phyloP scores from a whole-genome alignment of 2,797 vertebrate species.

The Karalla daura region DNA sequence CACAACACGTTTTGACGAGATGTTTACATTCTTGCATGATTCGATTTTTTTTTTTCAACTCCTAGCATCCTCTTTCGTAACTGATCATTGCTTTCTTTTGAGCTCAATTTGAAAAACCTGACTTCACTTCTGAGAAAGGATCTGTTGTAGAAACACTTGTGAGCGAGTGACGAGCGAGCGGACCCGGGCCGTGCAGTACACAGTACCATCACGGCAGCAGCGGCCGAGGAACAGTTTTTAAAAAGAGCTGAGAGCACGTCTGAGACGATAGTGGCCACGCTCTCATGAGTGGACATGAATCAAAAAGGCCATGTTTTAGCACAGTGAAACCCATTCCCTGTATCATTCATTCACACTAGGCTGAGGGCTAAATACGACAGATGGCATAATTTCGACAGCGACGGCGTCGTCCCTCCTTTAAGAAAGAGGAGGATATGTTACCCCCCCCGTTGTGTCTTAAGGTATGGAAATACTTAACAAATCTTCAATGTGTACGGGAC shows the following conservation, averaged over 20 bases:
- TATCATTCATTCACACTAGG: constrained; percentile 40
- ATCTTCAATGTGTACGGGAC: constrained; percentile 45
- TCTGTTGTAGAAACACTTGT: constrained; percentile 29
- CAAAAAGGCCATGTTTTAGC: constrained; percentile 46
- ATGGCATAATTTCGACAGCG: constrained; percentile 35
- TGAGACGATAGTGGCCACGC: constrained; percentile 22
- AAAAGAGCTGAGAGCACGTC: constrained; percentile 47
- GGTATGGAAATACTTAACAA: constrained; percentile 54
- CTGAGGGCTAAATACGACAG: constrained; percentile 36
- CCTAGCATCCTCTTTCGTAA: constrained; percentile 12
- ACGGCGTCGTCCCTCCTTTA: constrained; percentile 34
- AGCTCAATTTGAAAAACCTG: constrained; percentile 53
- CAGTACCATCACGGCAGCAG: constrained; percentile 75
- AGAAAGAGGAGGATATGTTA: constrained; percentile 40
- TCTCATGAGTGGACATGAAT: constrained; percentile 34
- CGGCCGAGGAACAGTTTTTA: constrained; percentile 41
- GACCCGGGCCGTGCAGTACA: constrained; percentile 74
- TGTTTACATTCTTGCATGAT: constrained; percentile 10
- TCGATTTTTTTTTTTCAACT: constrained; percentile 27
- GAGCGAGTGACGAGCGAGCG: too few species aligned
- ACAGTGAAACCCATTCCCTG: constrained; percentile 45
- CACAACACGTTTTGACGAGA: constrained; percentile 50
- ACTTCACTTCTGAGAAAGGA: constrained; percentile 36
- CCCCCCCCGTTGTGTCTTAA: constrained; percentile 40
- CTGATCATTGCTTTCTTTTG: constrained; percentile 30